Base-by-base conservation (phyloP, 1,140 invertebrate species). In the Saccostrea cuccullata region DNA sequence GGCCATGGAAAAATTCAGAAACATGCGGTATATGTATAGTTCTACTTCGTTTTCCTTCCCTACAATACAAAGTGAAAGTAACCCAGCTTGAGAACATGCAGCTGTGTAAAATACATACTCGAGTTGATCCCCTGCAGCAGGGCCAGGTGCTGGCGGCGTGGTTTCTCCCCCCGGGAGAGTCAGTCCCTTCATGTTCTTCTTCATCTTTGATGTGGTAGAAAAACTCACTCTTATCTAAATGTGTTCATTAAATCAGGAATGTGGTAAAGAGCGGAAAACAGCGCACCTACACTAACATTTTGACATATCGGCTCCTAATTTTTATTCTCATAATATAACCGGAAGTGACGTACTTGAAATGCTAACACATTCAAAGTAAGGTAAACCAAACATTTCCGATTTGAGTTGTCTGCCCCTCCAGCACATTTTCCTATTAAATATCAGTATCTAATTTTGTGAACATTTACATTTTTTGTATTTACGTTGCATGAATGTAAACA, bases 221-320 rank as follows among this genome's bases (percentile, higher is more conserved):
- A 77, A 30, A 26, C 26, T 77, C 70, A 77, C 12, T 67, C 17
- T 64, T 64, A 64, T 20, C n/a, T 64, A 36, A 30, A 77, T 36
- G 15, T 30, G 70, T 30, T 23, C 70, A 77, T 77, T 36, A 36
- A 77, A 40, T 36, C 23, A 17, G 70, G 70, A 77, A 77, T 77
- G 70, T 77, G 70, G 23, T 77, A 26, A 77, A 77, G 30, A 26
- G 70, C 23, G 26, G 70, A 15, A 36, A 30, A 77, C 30, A 77
- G 26, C 70, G 26, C 70, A 77, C 23, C 70, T 77, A 77, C 23
- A 77, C 70, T 77, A 77, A 36, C 70, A 77, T 36, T 77, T 77
- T 77, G 70, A 77, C 70, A 77, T 77, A 77, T 77, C 70, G 70
- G 70, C 70, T 77, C 70, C 70, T 77, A 77, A 77, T 77, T 77